Conservation (phyloP, 2,113 vertebrate genomes). For the Taxidea taxus region DNA sequence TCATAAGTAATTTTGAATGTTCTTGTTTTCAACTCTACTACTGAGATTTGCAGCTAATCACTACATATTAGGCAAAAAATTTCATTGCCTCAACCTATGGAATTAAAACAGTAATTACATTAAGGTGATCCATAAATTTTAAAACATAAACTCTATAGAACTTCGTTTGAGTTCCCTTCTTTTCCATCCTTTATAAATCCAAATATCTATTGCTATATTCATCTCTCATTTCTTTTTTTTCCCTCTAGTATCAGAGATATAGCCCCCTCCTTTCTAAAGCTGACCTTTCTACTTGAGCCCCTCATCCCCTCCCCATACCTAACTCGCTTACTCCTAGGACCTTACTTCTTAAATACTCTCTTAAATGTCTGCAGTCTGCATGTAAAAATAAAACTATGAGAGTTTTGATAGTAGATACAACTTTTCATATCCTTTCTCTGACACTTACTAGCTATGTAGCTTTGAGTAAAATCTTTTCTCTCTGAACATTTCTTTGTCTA, state of each 20-base stretch:
- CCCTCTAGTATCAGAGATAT: not conserved
- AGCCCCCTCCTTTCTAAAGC: not conserved
- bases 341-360: not conserved
- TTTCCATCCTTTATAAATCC: not conserved
- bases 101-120: conserved; percentile 45
- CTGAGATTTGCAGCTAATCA: conserved; percentile 10
- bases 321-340: not conserved
- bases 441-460: not conserved
- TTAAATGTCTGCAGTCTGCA: not conserved
- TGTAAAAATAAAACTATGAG: not conserved
- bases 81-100: not conserved
- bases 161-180: not conserved
- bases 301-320: not conserved
- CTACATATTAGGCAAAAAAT: not conserved
- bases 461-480: not conserved
- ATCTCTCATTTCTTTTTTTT: not conserved
- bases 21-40: not conserved
- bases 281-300: not conserved
- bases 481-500: not conserved
- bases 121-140: conserved; percentile 21
- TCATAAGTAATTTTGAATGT: not conserved
- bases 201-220: not conserved
- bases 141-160: not conserved
- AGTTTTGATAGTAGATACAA: not conserved
- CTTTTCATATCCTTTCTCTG: not conserved